Percentiles rank a stretch among this genome's conserved stretches.
These are phyloP conservation scores for Cuniculus paca DNA, from an alignment of 2,797 vertebrate species.

Conservation along the genomic window DNA sequence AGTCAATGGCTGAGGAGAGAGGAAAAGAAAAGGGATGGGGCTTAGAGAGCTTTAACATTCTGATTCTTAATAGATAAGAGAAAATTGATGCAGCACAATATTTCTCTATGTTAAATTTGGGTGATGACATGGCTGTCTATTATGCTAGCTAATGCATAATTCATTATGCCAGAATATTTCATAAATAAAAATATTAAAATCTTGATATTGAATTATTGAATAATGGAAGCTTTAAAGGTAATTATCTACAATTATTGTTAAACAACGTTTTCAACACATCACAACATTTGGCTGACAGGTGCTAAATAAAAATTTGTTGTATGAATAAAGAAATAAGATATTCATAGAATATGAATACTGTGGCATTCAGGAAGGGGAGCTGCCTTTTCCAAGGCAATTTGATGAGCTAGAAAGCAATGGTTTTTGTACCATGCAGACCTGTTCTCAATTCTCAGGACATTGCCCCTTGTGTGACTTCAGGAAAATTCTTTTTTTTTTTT, in stretches of 20 bases:
- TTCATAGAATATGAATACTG: not conserved
- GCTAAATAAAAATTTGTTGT: conserved; percentile 42
- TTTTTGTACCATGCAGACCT: not conserved
- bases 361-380: not conserved
- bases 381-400: not conserved
- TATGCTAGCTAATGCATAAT: conserved; percentile 62
- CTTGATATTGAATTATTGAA: conserved; percentile 45
- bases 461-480: not conserved
- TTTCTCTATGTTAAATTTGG: conserved; percentile 43
- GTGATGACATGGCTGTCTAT: conserved; percentile 22
- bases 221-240: conserved; percentile 61
- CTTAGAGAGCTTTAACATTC: not conserved
- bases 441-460: not conserved
- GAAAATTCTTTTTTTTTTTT: conserved; percentile 29
- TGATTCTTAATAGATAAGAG: conserved; percentile 13
- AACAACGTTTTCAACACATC: not conserved
- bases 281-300: conserved; percentile 42
- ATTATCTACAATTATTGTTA: conserved; percentile 61
- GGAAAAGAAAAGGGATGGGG: not conserved
- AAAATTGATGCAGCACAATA: not conserved
- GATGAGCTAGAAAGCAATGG: not conserved
- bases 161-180: conserved; percentile 36
- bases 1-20: not conserved
- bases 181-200: conserved; percentile 68
- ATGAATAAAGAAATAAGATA: conserved; percentile 34